Evolutionary conservation across 2,113 vertebrate genomes (phyloP).

Genomic region (Nematolebias whitei): DNA sequence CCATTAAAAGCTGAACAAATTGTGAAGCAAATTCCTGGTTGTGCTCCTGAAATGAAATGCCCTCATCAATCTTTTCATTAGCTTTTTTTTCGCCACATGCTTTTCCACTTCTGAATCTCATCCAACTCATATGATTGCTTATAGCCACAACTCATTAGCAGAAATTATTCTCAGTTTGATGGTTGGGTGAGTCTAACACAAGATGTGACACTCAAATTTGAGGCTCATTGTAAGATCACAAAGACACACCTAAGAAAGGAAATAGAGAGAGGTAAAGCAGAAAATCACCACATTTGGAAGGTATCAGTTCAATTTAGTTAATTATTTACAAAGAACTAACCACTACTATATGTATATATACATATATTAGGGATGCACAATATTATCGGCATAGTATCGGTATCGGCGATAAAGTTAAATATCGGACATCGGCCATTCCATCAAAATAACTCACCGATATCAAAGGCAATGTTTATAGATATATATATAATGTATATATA

Average conservation of each 20-base stretch:
- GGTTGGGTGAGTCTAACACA: neutral
- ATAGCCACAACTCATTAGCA: slow-evolving; percentile 1
- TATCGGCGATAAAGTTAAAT: too few species aligned
- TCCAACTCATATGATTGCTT: neutral
- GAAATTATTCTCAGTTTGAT: slow-evolving; percentile 1
- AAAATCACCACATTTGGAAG: neutral
- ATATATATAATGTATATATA: too few species aligned
- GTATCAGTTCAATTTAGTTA: neutral
- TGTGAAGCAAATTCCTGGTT: neutral
- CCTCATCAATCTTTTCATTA: slow-evolving; percentile 3
- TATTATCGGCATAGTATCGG: too few species aligned
- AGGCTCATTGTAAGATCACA: neutral
- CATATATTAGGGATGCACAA: too few species aligned
- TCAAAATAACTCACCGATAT: too few species aligned
- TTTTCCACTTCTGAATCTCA: neutral
- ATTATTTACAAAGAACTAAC: too few species aligned
- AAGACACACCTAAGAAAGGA: neutral
- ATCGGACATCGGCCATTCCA: too few species aligned
- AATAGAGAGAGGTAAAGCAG: neutral
- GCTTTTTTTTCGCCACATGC: neutral
- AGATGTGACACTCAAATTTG: neutral
- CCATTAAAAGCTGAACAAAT: neutral
- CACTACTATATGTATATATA: too few species aligned
- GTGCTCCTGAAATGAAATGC: slow-evolving; percentile 3
- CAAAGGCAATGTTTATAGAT: too few species aligned